Evolutionary conservation across 92 coral and sea anemone species (phyloP).

Genomic region (Zoanthus gigantus): DNA sequence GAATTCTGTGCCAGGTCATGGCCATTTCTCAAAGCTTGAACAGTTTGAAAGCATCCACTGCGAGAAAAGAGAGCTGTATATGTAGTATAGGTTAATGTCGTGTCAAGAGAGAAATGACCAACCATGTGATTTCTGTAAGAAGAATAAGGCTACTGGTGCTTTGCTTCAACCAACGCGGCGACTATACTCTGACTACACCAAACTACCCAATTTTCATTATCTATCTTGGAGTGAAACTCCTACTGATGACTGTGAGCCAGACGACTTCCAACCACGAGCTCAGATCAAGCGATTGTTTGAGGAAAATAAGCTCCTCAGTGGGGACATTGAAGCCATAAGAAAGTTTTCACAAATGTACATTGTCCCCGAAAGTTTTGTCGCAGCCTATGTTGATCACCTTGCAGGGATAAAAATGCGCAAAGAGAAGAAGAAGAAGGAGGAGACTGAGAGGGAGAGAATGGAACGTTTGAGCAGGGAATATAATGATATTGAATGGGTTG

Average conservation of each 20-base stretch:
- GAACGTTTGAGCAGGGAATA: constrained; percentile 20
- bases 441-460: constrained; percentile 37
- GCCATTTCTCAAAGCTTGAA: too few relatives aligned
- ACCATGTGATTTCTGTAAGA: not conserved
- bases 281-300: constrained; percentile 2
- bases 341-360: constrained; percentile 30
- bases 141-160: not conserved
- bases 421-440: constrained; percentile 40
- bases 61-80: too few relatives aligned
- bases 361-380: constrained; percentile 15
- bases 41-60: too few relatives aligned
- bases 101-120: too few relatives aligned
- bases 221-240: constrained; percentile 49
- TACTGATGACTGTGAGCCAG: constrained; percentile 14
- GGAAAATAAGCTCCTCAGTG: constrained; percentile 6
- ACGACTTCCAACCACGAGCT: constrained; percentile 1
- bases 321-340: constrained; percentile 10
- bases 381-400: constrained; percentile 24
- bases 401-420: constrained; percentile 32
- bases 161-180: constrained; percentile 8
- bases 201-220: constrained; percentile 25
- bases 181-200: constrained; percentile 39
- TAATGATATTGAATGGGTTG: constrained; percentile 38
- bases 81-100: too few relatives aligned
- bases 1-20: too few relatives aligned